Conservation (phyloP, 1,140 invertebrate genomes). For the Sinella curviseta region DNA sequence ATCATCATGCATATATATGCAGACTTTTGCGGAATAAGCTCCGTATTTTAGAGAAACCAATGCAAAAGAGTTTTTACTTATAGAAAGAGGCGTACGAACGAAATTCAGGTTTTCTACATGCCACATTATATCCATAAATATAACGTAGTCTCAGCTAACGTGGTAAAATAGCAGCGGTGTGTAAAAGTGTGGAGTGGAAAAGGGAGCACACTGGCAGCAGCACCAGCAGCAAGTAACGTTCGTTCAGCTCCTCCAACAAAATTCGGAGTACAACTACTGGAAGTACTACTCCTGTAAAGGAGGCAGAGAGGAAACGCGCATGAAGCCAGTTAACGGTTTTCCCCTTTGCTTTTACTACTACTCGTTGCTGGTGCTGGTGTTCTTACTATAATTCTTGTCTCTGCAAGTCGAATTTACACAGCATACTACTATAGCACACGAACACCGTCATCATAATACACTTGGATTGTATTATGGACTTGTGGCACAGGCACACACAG, state of each 20-base stretch:
- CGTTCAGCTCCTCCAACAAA: background rate
- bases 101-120: no score
- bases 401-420: background rate
- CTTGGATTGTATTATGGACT: background rate
- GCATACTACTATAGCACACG: background rate
- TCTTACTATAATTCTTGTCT: no score
- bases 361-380: no score
- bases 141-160: no score
- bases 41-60: background rate
- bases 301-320: conserved; percentile 2
- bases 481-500: background rate
- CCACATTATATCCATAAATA: background rate
- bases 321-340: conserved; percentile 4
- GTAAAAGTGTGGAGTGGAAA: background rate
- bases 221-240: background rate
- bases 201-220: background rate
- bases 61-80: background rate
- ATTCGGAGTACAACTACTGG: background rate
- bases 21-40: background rate
- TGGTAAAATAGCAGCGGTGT: background rate
- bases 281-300: no score
- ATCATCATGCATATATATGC: no score
- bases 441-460: background rate
- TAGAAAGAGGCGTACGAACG: no score
- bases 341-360: background rate